Evolutionary conservation across 2,113 vertebrate species (phyloP), one percentile per base, ranked within the genome.

Genomic region (Silurus asotus): DNA sequence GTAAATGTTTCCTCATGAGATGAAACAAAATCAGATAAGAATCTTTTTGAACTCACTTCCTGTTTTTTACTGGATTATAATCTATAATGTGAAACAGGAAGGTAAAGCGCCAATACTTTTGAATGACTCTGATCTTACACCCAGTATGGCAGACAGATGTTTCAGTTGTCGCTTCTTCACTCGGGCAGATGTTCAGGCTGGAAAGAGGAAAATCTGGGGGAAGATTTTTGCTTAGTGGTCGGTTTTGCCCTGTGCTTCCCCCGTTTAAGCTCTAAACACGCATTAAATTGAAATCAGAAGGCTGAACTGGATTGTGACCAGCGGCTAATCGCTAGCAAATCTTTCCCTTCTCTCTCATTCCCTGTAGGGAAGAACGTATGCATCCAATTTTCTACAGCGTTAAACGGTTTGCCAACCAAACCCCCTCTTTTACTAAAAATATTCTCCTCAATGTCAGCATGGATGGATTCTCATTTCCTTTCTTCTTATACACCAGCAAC

Each of bases 221-320:
- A 72, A 82, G 76, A 59, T 78, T 23, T 87, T 90, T 87, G 89
- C 69, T 92, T 19, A 8, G 49, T 1, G 3, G 49, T 23, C 3
- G 15, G 6, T 70, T 70, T 83, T 70, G 37, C 64, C 81, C 87
- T 23, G 13, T 48, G 72, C 80, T 69, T 87, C 74, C 70, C 79
- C 90, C 92, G 88, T 90, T 93, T 93, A 87, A 92, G 89, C 90
- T 93, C 87, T 91, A 94, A 93, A 93, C 90, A 91, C 90, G 88
- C 90, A 77, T 90, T 91, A 91, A 93, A 94, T 92, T 91, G 85
- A 90, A 92, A 93, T 93, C 88, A 93, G 89, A 90, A 90, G 87
- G 69, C 88, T 82, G 89, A 92, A 89, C 86, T 93, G 92, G 92
- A 87, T 81, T 70, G 80, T 85, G 90, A 92, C 93, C 84, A 91